These are phyloP conservation scores for Erpetoichthys calabaricus DNA, from an alignment of 2,797 vertebrate species.

Conservation along the genomic window DNA sequence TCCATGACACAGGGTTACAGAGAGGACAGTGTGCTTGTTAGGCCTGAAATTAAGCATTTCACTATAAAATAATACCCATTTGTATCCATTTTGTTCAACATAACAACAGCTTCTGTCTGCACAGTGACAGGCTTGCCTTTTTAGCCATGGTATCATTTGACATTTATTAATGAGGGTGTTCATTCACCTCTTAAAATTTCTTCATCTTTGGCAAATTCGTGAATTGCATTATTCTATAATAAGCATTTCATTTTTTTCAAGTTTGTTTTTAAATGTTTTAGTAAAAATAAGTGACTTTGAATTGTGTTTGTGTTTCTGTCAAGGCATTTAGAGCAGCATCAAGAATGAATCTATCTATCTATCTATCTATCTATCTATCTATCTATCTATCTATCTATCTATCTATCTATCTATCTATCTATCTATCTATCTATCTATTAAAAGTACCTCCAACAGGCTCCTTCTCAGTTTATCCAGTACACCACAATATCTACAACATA, in stretches of 20 bases:
- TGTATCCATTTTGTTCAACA: slow-evolving; percentile 77
- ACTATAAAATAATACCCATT: slow-evolving; percentile 84
- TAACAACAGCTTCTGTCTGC: slow-evolving; percentile 68
- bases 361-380: too few relatives aligned
- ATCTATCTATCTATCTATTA: too few relatives aligned
- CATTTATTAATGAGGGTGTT: slow-evolving; percentile 60
- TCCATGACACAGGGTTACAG: slow-evolving; percentile 68
- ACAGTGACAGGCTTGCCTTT: slow-evolving; percentile 58
- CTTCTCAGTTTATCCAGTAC: too few relatives aligned
- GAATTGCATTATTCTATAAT: background rate
- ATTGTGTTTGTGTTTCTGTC: too few relatives aligned
- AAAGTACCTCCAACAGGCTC: too few relatives aligned
- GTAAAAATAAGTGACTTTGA: too few relatives aligned
- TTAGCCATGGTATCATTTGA: slow-evolving; percentile 47
- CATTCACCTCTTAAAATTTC: slow-evolving; percentile 13
- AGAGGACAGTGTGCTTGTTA: slow-evolving; percentile 66
- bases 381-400: too few relatives aligned
- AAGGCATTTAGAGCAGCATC: too few relatives aligned
- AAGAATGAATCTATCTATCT: too few relatives aligned
- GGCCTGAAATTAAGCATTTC: slow-evolving; percentile 71
- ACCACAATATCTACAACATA: too few relatives aligned
- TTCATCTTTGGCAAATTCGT: slow-evolving; percentile 10
- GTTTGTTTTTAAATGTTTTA: too few relatives aligned
- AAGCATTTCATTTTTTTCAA: background rate
- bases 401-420: too few relatives aligned